A percentile compares a stretch with the other conserved stretches of the same genome.
Conservation (phyloP, 2,113 vertebrate genomes). For the Centropus bengalensis region DNA sequence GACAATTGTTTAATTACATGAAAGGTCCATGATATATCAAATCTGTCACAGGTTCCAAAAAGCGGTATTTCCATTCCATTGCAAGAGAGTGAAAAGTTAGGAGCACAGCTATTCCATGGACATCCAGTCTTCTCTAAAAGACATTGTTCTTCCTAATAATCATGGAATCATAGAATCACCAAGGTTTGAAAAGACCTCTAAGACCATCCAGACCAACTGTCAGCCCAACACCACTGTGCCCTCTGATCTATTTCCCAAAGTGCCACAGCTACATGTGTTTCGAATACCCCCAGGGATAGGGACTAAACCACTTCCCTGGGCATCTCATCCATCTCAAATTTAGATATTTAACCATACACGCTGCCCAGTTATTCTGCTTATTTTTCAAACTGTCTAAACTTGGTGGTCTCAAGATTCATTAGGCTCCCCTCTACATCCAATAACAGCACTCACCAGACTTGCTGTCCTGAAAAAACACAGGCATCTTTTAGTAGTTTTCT, state of each 20-base stretch:
- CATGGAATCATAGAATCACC: background rate
- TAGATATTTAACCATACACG: background rate
- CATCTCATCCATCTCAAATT: background rate
- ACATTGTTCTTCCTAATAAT: background rate
- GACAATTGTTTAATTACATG: background rate
- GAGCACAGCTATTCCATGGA: background rate
- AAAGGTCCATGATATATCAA: background rate
- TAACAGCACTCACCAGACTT: background rate
- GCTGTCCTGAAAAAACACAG: background rate
- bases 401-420: background rate
- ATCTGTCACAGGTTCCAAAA: background rate
- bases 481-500: background rate
- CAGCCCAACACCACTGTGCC: no score
- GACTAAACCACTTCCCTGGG: no score
- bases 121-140: background rate
- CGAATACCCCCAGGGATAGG: no score
- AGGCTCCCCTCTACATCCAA: background rate
- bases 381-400: background rate
- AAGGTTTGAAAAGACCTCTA: no score
- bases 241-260: no score
- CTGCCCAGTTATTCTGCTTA: background rate
- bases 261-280: no score
- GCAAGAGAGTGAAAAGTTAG: background rate
- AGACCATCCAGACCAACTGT: no score
- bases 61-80: background rate